phyloP scores from a whole-genome alignment of 2,888 invertebrate genomes.

The Hesperia comma region DNA sequence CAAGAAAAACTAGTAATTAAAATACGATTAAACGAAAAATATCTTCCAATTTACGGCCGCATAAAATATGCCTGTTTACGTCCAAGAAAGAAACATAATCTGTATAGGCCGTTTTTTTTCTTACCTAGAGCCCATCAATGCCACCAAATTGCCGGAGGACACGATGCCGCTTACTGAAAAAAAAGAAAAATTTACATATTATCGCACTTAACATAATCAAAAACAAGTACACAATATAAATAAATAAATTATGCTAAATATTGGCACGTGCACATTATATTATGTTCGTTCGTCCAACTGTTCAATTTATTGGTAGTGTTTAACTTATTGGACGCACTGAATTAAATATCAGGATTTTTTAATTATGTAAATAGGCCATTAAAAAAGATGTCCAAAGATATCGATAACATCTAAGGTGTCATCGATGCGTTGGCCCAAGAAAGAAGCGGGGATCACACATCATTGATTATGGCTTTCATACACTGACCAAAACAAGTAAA shows the following conservation, averaged over 20 bases:
- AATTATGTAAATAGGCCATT: no score
- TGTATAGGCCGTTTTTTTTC: background rate
- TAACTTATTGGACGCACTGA: no score
- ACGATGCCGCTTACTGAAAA: conserved; percentile 87
- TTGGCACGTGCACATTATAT: background rate
- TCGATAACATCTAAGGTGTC: no score
- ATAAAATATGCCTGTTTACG: background rate
- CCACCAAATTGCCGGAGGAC: conserved; percentile 87
- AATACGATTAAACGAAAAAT: background rate
- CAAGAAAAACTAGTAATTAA: background rate
- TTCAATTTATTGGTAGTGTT: background rate
- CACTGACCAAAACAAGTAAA: no score
- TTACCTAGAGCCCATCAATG: conserved; percentile 90
- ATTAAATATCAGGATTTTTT: no score
- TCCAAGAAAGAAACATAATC: background rate
- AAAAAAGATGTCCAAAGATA: no score
- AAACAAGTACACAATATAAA: background rate
- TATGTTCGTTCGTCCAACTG: background rate
- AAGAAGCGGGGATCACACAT: no score
- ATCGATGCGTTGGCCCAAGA: no score
- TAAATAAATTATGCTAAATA: background rate
- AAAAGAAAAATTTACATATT: conserved; percentile 41
- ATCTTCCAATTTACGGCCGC: background rate
- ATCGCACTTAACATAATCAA: background rate
- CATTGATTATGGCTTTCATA: no score